Base-by-base conservation (phyloP, 2,888 invertebrate genomes). In the Temnothorax rugatulus region DNA sequence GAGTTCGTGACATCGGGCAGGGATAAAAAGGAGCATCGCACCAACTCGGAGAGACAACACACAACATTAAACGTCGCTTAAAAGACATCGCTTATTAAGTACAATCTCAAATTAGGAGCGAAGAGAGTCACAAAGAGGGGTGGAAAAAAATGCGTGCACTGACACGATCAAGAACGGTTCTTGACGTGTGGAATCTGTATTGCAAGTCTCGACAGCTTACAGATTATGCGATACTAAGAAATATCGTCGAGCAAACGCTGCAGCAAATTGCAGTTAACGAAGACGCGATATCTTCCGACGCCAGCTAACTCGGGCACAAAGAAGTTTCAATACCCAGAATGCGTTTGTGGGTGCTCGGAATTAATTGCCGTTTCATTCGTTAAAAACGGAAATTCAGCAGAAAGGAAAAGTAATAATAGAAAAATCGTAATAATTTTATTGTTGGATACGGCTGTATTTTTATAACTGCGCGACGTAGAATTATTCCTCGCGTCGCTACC, bases 51-150 rank as follows among this genome's bases (percentile, higher is more conserved):
- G 25, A 81, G 59, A 47, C 74, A 74, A 73, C 47, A 73, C 18
- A 57, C 79, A 59, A 81, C 75, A 73, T 34, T 71, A 61, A 68
- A 81, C 11, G 44, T 38, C 59, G 47, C 21, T 54, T 25, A 71
- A 71, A 63, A 69, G 38, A 69, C 44, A 68, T 57, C 54, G 18
- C 41, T 77, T 50, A 29, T 29, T 29, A n/a, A n/a, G n/a, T n/a
- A 44, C 57, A 71, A 29, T 47, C 29, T 47, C 9, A 73, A 79
- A 41, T 73, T 18, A 44, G n/a, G 52, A 47, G 21, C 29, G 73
- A 44, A 66, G 41, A 76, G 5, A 54, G 5, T 79, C 79, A 47
- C 59, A 47, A 47, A 81, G 47, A 47, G 73, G 13, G 13, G 15
- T n/a, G 15, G 59, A 25, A n/a, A 52, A 52, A n/a, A 57, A 21